These are phyloP conservation scores for Macaria notata DNA, from an alignment of 2,888 invertebrate species.

Conservation along the genomic window DNA sequence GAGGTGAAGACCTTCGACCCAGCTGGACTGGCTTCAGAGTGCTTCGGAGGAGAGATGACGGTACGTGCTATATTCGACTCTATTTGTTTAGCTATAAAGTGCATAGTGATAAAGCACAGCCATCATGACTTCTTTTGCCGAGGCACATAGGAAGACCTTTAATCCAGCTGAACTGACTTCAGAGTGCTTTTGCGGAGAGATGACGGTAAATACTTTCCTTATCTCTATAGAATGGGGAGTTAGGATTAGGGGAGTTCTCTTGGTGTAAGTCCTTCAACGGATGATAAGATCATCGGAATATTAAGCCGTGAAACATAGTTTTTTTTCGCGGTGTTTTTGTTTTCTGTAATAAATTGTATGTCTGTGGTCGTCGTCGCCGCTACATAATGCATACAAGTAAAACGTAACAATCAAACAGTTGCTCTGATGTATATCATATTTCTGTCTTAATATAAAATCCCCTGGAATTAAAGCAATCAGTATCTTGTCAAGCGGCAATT, in stretches of 20 bases:
- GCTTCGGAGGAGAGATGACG: constrained; percentile 99
- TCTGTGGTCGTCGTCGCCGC: too few relatives aligned
- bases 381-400: too few relatives aligned
- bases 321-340: too few relatives aligned
- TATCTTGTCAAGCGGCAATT: background rate
- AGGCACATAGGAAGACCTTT: constrained; percentile 96
- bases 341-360: too few relatives aligned
- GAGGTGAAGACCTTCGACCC: constrained; percentile 98
- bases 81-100: background rate
- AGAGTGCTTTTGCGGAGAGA: constrained; percentile 98
- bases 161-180: constrained; percentile 97
- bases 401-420: too few relatives aligned
- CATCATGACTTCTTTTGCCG: constrained; percentile 81
- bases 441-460: background rate
- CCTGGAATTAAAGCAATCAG: background rate
- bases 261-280: too few relatives aligned
- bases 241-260: too few relatives aligned
- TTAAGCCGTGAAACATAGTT: too few relatives aligned
- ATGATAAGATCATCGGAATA: too few relatives aligned
- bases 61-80: constrained; percentile 65
- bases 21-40: constrained; percentile 96
- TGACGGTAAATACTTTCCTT: constrained; percentile 86
- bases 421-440: too few relatives aligned
- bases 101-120: too few relatives aligned
- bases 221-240: too few relatives aligned